Conservation (phyloP, 1,140 invertebrate species). For the Bemisia tabaci region DNA sequence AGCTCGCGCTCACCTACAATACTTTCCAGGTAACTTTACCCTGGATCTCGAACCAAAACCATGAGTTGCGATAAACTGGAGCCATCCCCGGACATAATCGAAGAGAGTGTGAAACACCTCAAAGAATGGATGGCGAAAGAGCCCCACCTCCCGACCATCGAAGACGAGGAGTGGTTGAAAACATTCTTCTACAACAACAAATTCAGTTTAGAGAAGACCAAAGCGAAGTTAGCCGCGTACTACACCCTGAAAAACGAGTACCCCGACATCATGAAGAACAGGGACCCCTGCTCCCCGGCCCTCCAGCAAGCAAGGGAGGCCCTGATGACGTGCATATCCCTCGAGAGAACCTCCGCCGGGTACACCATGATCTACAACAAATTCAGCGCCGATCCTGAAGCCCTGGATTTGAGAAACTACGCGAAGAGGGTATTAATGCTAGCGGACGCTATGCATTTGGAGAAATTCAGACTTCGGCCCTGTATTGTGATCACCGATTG, state of each 20-base stretch:
- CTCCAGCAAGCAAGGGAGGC: neutral
- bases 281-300: neutral
- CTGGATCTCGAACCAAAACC: neutral
- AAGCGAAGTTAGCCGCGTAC: neutral
- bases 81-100: neutral
- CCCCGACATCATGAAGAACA: neutral
- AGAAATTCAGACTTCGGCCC: neutral
- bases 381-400: neutral
- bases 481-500: neutral
- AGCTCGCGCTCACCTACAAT: no score
- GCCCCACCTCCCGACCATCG: neutral
- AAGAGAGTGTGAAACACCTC: neutral
- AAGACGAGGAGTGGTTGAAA: neutral
- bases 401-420: neutral
- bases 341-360: neutral
- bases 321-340: neutral
- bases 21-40: no score
- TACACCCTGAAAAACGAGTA: neutral
- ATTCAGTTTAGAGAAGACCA: neutral
- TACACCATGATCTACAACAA: neutral
- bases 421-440: neutral
- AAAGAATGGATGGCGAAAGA: neutral
- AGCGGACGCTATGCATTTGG: neutral
- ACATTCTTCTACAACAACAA: neutral
- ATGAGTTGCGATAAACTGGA: neutral